These are phyloP conservation scores for Myotis myotis DNA, from an alignment of 2,797 vertebrate species.

Conservation along the genomic window DNA sequence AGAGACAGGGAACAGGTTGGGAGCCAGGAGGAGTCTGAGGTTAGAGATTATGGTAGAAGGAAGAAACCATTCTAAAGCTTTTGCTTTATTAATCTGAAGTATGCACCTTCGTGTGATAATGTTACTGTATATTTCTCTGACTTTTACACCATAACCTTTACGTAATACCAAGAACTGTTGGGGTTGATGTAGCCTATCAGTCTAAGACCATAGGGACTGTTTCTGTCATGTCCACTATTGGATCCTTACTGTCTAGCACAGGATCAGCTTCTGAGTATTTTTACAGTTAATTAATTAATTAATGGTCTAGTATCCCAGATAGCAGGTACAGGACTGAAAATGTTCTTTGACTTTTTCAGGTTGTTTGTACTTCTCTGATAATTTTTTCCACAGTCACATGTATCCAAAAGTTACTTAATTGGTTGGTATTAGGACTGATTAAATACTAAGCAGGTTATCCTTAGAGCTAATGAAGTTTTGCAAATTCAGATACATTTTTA, in stretches of 20 bases:
- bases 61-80: background rate
- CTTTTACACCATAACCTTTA: background rate
- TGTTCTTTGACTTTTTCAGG: background rate
- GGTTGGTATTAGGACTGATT: background rate
- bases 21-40: background rate
- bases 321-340: background rate
- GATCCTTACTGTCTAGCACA: background rate
- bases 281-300: background rate
- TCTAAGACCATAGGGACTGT: background rate
- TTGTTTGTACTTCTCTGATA: background rate
- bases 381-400: background rate
- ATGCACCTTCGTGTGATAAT: background rate
- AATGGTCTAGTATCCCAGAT: background rate
- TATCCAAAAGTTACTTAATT: background rate
- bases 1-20: background rate
- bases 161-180: background rate
- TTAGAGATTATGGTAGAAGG: background rate
- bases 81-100: background rate
- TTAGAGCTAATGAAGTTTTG: constrained; percentile 1
- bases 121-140: background rate
- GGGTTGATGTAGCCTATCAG: background rate
- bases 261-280: background rate
- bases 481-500: background rate
- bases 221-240: background rate
- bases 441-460: background rate